phyloP scores from a whole-genome alignment of 2,888 invertebrate genomes.

The Dynastes tityus region DNA sequence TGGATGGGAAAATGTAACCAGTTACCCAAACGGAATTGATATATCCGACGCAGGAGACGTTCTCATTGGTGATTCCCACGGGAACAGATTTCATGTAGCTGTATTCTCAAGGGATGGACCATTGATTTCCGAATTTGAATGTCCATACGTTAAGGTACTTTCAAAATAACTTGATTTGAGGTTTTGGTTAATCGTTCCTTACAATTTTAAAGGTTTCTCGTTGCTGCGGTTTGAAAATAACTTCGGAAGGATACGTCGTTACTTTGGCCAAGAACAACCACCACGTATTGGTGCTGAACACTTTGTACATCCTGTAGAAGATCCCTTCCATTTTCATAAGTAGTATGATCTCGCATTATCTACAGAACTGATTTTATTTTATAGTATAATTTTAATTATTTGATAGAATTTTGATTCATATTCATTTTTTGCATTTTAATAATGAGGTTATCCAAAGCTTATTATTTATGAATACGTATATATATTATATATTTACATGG shows the following conservation, averaged over 20 bases:
- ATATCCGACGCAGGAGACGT: conserved; percentile 98
- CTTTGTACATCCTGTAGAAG: conserved; percentile 92
- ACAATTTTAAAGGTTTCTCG: conserved; percentile 87
- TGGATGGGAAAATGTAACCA: conserved; percentile 95
- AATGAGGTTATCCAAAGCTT: conserved; percentile 59
- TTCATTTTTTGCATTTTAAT: conserved; percentile 56
- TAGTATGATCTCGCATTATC: conserved; percentile 70
- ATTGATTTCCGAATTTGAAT: conserved; percentile 94
- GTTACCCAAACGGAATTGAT: conserved; percentile 98
- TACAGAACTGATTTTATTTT: conserved; percentile 70
- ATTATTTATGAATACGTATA: conserved; percentile 56
- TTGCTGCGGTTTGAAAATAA: conserved; percentile 97
- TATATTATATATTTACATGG: conserved; percentile 49
- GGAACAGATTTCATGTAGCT: conserved; percentile 97
- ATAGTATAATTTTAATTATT: conserved; percentile 56
- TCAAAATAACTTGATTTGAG: not conserved
- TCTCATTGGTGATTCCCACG: conserved; percentile 96
- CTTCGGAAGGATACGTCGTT: conserved; percentile 96
- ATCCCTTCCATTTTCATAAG: conserved; percentile 67
- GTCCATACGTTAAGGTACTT: conserved; percentile 96
- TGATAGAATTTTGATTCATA: conserved; percentile 53
- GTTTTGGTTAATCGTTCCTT: not conserved
- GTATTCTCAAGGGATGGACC: conserved; percentile 93
- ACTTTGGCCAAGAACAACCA: conserved; percentile 99
- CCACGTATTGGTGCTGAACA: conserved; percentile 96